Base-by-base conservation (phyloP, 1,140 invertebrate genomes). In the Magallana gigas region DNA sequence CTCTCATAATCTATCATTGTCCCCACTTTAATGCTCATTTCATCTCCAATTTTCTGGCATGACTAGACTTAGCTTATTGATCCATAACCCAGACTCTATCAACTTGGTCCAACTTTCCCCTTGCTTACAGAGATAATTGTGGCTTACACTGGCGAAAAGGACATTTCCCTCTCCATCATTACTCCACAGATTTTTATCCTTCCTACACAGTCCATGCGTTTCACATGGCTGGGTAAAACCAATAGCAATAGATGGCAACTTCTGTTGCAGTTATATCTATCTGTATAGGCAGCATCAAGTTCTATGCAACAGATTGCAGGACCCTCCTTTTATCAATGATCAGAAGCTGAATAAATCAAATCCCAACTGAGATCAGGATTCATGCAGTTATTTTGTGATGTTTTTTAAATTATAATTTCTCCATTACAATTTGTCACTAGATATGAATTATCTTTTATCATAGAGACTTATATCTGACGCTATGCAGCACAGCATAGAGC, bases 141-240 rank as follows among this genome's bases (percentile, higher is more conserved):
- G 36, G 8, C 9, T 29, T 76, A 29, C 48, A 48, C 23, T 76
- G 68, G 18, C n/a, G 5, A 83, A 29, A 83, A 83, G 59, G 59
- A 83, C 16, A 83, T 59, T 83, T 57, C 57, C 57, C 59, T 83
- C 8, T 58, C 82, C 29, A 60, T 59, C 57, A 57, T 16, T 57
- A 58, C 9, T 59, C n/a, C 1, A 7, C 11, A 83, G 57, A 83
- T 18, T 57, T 48, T 23, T 57, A 57, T 14, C 48, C 57, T 14
- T 18, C 57, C 29, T 16, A 48, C 36, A 48, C 36, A 48, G 36
- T 12, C 57, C 9, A 57, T 18, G n/a, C 29, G 9, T 18, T 29
- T 29, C 29, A 76, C 68, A 76, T 76, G 68, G 8, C 11, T 29
- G 36, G 23, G 23, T 29, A 36, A 11, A 62, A 12, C 8, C 8